Percentiles rank a stretch among this genome's conserved stretches.
Evolutionary conservation across 2,797 vertebrate species (phyloP).

Genomic region (Sebastes cheni): DNA sequence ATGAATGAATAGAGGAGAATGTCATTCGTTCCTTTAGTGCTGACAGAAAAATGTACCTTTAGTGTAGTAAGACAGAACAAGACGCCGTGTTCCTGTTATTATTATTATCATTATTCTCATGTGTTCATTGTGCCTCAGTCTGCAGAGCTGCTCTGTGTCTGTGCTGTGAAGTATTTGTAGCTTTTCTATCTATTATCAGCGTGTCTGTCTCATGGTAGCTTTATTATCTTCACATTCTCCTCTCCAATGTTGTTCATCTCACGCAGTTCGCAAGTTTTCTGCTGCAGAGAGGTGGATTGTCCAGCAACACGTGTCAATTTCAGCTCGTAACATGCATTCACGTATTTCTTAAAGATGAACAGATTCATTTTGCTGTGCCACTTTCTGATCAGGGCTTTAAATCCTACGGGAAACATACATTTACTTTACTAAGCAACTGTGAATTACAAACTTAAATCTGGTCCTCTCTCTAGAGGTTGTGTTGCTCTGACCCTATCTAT

Average conservation of each 20-base stretch:
- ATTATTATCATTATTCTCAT: background rate
- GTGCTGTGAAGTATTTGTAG: background rate
- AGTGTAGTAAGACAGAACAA: background rate
- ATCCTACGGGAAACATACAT: too few relatives aligned
- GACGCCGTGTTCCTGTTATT: background rate
- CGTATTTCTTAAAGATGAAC: too few relatives aligned
- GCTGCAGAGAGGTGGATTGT: background rate
- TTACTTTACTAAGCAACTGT: too few relatives aligned
- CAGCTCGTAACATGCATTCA: rapidly evolving
- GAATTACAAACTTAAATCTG: too few relatives aligned
- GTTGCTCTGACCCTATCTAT: too few relatives aligned
- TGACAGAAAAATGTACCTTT: background rate
- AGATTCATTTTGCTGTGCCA: too few relatives aligned
- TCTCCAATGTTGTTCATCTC: background rate
- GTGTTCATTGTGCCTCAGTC: background rate
- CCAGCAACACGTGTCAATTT: too few relatives aligned
- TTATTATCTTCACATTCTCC: background rate
- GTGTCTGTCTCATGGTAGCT: background rate
- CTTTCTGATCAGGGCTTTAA: too few relatives aligned
- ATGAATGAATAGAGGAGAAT: background rate
- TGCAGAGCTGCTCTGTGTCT: background rate
- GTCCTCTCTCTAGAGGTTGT: too few relatives aligned
- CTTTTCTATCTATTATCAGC: background rate
- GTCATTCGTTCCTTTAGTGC: background rate
- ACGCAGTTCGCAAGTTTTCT: background rate